These are phyloP conservation scores for Dipodomys stephensi DNA, from an alignment of 2,113 vertebrate species.

Conservation along the genomic window DNA sequence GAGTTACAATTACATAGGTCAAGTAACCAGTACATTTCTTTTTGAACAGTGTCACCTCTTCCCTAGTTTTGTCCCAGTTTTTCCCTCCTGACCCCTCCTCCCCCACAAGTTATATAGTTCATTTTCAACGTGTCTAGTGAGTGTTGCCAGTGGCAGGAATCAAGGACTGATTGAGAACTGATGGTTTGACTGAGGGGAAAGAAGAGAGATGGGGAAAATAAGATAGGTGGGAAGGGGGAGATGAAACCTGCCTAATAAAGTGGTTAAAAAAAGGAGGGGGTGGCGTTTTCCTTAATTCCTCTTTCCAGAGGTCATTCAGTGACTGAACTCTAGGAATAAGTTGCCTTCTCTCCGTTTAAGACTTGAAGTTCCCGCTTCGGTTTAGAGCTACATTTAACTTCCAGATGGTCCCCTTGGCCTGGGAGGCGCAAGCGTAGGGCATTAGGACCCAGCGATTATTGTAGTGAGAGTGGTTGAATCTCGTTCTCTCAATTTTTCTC, in stretches of 20 bases:
- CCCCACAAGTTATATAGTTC: no score
- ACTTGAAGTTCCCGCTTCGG: not conserved
- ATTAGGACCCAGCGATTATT: constrained; percentile 86
- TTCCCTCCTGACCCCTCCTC: no score
- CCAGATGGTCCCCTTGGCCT: constrained; percentile 5
- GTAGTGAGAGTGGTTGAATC: constrained; percentile 81
- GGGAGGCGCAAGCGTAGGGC: constrained; percentile 71
- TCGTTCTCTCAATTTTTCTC: constrained; percentile 78
- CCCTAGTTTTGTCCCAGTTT: no score
- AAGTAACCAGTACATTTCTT: no score
- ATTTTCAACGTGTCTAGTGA: not conserved
- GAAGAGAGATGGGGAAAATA: not conserved
- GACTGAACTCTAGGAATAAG: not conserved
- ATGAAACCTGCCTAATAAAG: not conserved
- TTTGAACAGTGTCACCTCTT: no score
- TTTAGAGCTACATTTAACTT: constrained; percentile 53
- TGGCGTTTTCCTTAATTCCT: not conserved
- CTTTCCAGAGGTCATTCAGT: not conserved
- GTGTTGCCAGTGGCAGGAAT: not conserved
- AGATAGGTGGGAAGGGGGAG: not conserved
- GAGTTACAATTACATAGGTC: no score
- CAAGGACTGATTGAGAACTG: not conserved
- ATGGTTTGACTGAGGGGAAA: constrained; percentile 9
- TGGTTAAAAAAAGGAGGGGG: not conserved
- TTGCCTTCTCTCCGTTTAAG: not conserved